Evolutionary conservation across 2,113 vertebrate species (phyloP).

Genomic region (Aplodontia rufa): DNA sequence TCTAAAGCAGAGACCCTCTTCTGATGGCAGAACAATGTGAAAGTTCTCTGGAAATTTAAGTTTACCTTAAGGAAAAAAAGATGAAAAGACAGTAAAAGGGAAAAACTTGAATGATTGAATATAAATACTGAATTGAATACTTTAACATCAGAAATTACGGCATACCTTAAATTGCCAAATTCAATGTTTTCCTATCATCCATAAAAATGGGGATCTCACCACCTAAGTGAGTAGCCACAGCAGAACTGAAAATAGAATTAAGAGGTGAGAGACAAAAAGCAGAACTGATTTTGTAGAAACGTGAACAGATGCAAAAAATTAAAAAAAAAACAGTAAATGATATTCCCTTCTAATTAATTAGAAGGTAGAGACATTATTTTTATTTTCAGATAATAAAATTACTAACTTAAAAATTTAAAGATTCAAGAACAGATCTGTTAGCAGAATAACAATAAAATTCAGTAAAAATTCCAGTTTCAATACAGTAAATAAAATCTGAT

Average conservation of each 20-base stretch:
- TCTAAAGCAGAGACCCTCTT: not conserved
- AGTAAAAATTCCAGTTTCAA: not conserved
- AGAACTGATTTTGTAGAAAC: not conserved
- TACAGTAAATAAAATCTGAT: not conserved
- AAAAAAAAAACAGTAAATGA: not conserved
- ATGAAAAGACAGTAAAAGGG: not conserved
- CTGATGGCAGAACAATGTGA: not conserved
- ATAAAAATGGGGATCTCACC: not conserved
- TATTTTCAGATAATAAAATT: not conserved
- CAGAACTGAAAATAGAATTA: not conserved
- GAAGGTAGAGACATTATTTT: not conserved
- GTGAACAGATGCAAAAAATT: not conserved
- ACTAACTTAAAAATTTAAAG: not conserved
- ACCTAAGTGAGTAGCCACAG: not conserved
- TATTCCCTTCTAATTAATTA: not conserved
- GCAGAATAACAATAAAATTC: not conserved
- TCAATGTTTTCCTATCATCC: not conserved
- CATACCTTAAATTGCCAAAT: not conserved
- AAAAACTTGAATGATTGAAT: not conserved
- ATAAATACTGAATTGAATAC: not conserved
- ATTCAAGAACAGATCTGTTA: not conserved
- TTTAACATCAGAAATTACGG: not conserved
- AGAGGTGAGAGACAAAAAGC: not conserved
- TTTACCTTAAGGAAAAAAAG: not conserved
- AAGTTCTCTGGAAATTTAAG: constrained; percentile 1